Conservation (phyloP, 2,113 vertebrate species). For the Bos taurus region ARS-UCD2.0 NC_037333.1:8046001-8046500, state of each 20-base stretch:
- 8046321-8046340: not conserved
- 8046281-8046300: not conserved
- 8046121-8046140: not conserved
- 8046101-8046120: not conserved
- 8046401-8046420: not conserved
- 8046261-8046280: not conserved
- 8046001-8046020: not conserved
- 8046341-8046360: not conserved
- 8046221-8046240: not conserved
- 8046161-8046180: not conserved
- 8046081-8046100: not conserved
- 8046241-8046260: not conserved
- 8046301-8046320: not conserved
- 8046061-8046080: not conserved
- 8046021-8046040: not conserved
- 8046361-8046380: not conserved
- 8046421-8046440: not conserved
- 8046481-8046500: not conserved
- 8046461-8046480: not conserved
- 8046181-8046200: not conserved
- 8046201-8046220: not conserved
- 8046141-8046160: not conserved
- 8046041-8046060: not conserved
- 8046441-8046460: not conserved
- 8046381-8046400: not conserved